Evolutionary conservation across 1,140 invertebrate genomes (phyloP).

Genomic region (Armadillidium nasatum): DNA sequence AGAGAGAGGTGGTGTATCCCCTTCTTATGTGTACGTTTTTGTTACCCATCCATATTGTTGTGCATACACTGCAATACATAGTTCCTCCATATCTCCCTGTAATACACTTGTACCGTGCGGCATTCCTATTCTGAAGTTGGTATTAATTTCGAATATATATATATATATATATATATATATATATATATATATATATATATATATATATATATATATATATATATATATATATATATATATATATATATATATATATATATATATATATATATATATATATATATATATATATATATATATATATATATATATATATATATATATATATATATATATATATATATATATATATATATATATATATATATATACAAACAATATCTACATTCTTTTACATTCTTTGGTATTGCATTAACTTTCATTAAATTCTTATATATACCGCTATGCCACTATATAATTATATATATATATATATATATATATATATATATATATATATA

Average conservation of each 20-base stretch:
- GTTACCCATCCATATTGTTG: no score
- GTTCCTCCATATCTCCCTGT: no score
- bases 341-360: conserved; percentile 29
- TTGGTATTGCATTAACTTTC: no score
- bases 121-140: no score
- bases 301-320: no score
- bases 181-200: conserved; percentile 26
- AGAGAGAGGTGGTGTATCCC: no score
- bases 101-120: no score
- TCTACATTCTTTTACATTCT: no score
- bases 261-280: conserved; percentile 25
- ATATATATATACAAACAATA: conserved; percentile 26
- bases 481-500: conserved; percentile 4
- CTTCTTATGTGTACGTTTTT: no score
- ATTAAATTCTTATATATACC: no score
- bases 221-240: conserved; percentile 26
- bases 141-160: neutral
- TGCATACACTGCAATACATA: no score
- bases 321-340: conserved; percentile 23
- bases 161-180: conserved; percentile 27
- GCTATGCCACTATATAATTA: no score
- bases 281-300: conserved; percentile 18
- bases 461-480: neutral
- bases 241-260: conserved; percentile 26
- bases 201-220: conserved; percentile 27